Percentiles rank a stretch among this genome's conserved stretches.
Conservation (phyloP, 2,888 invertebrate genomes). For the Stenodema calcarata region DNA sequence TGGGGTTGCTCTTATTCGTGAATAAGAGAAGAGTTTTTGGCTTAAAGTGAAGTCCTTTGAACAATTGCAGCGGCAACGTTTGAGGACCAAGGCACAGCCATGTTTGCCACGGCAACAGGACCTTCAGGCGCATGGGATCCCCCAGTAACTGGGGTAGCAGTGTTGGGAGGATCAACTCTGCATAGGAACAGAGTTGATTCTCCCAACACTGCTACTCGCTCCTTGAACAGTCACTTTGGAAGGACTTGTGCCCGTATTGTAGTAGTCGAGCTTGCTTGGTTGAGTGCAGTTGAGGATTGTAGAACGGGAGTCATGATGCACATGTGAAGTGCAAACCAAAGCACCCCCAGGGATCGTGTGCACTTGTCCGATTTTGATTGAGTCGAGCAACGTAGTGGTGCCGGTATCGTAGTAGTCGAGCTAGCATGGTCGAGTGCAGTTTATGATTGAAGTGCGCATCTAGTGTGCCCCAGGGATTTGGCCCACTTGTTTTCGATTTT, state of each 20-base stretch:
- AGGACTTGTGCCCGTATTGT: constrained; percentile 52
- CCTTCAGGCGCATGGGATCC: constrained; percentile 57
- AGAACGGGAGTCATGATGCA: constrained; percentile 50
- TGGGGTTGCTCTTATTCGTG: too few species aligned
- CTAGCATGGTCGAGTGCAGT: too few species aligned
- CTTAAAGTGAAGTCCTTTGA: constrained; percentile 61
- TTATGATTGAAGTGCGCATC: too few species aligned
- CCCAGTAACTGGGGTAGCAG: constrained; percentile 49
- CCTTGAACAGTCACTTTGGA: constrained; percentile 50
- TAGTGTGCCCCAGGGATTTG: constrained; percentile 55
- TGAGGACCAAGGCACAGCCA: constrained; percentile 72
- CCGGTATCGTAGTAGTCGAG: too few species aligned
- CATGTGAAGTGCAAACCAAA: constrained; percentile 48
- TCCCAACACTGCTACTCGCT: background rate
- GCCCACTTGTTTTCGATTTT: constrained; percentile 54
- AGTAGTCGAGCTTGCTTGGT: constrained; percentile 46
- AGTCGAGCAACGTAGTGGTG: too few species aligned
- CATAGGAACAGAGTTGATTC: constrained; percentile 54
- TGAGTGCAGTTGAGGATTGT: constrained; percentile 46
- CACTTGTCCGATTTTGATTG: too few species aligned
- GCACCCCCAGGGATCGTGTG: too few species aligned
- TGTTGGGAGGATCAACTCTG: too few species aligned
- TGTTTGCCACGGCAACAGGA: constrained; percentile 77
- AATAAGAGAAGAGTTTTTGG: too few species aligned
- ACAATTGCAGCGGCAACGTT: constrained; percentile 65